phyloP scores from a whole-genome alignment of 2,888 invertebrate genomes.

The Xestia xanthographa region DNA sequence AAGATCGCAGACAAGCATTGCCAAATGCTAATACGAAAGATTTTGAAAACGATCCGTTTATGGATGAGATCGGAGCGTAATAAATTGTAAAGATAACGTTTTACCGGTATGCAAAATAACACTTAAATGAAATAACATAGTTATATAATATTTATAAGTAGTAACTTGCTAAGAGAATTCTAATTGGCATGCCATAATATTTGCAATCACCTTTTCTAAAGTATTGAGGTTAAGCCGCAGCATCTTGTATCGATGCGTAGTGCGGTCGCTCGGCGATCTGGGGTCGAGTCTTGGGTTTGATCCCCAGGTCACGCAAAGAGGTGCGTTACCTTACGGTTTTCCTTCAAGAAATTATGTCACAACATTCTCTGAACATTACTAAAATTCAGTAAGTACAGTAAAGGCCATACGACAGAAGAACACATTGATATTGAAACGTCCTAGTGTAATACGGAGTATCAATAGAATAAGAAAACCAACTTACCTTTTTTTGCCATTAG shows the following conservation, averaged over 20 bases:
- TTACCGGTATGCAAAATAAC: not conserved
- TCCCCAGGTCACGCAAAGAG: not conserved
- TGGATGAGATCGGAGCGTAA: not conserved
- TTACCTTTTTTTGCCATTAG: not conserved
- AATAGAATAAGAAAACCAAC: not conserved
- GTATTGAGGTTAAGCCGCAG: constrained; percentile 19
- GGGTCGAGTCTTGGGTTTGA: not conserved
- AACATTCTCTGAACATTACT: not conserved
- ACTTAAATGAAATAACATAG: not conserved
- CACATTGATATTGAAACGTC: not conserved
- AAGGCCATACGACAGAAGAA: not conserved
- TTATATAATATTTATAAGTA: constrained; percentile 15
- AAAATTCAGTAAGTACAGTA: not conserved
- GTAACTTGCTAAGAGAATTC: constrained; percentile 10
- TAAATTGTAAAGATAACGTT: not conserved
- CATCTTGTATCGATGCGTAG: not conserved
- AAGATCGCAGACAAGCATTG: not conserved
- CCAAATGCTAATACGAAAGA: not conserved
- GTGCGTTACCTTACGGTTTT: not conserved
- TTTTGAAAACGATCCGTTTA: not conserved
- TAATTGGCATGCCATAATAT: constrained; percentile 18
- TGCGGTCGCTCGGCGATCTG: not conserved
- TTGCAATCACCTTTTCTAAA: constrained; percentile 1
- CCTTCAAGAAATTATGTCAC: not conserved
- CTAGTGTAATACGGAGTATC: not conserved